Evolutionary conservation across 2,797 vertebrate genomes (phyloP), one percentile per base, ranked within the genome.

Genomic region (Columba guinea): DNA sequence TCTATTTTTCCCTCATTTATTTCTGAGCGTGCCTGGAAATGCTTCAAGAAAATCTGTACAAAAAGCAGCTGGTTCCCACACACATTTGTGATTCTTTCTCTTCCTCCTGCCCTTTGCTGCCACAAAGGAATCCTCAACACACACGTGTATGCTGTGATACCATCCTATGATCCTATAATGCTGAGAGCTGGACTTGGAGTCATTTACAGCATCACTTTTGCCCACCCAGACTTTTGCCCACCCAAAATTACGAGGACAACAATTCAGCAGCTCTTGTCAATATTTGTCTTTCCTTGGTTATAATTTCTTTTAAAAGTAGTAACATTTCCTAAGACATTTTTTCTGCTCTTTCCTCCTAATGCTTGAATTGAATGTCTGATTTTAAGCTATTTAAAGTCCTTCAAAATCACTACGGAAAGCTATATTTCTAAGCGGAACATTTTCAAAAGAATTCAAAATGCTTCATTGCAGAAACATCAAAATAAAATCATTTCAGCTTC

Each of bases 21-120:
- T 91, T 90, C 48, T 60, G 39, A n/a, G 20, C 32, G 27, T 56
- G 46, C 51, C 69, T 89, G 59, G 68, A 84, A 79, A 34, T 46
- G 44, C 65, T 85, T 59, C 55, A 86, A 90, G 68, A 51, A 78
- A 68, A 76, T 23, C 64, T 75, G 68, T 64, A 80, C 27, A 32
- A 80, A 76, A 90, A 65, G 14, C 19, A 27, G 87, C 78, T 93
- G 73, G 69, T 89, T 84, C 82, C 78, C 56, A 94, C 64, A 39
- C 26, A 52, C 6, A 37, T 46, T 68, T 83, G 65, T 55, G 23
- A 37, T 64, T 60, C 32, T 56, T 48, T 93, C 64, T 41, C 59
- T 68, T 79, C 59, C 55, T 71, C 59, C 53, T 87, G 77, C 73
- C 60, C 55, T 94, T 80, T 68, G 30, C 59, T 86, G 76, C 80